These are phyloP conservation scores for Drosophila novamexicana DNA, from an alignment of 1,140 invertebrate genomes.

Conservation along the genomic window DNA sequence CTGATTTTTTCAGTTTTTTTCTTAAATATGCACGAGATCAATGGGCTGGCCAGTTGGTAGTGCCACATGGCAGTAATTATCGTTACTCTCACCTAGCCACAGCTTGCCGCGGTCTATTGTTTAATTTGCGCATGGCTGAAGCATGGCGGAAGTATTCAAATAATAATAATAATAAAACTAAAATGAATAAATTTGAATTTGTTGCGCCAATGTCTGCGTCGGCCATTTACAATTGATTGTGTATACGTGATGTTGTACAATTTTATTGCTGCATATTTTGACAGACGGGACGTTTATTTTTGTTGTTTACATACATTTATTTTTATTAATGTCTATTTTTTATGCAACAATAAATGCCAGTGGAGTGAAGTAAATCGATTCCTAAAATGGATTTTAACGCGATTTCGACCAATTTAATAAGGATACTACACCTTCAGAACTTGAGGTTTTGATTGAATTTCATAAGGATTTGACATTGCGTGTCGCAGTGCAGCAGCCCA, in stretches of 20 bases:
- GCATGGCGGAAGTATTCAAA: slow-evolving; percentile 42
- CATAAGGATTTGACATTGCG: background rate
- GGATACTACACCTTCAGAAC: too few relatives aligned
- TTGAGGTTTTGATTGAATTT: too few relatives aligned
- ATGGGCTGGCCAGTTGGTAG: background rate
- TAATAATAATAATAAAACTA: slow-evolving; percentile 61
- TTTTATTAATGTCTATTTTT: slow-evolving; percentile 28
- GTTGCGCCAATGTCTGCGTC: slow-evolving; percentile 36
- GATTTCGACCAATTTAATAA: background rate
- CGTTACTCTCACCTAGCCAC: slow-evolving; percentile 19
- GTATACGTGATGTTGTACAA: slow-evolving; percentile 37
- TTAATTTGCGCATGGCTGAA: slow-evolving; percentile 52
- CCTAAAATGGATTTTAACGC: background rate
- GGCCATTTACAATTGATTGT: slow-evolving; percentile 38
- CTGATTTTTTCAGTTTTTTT: too few relatives aligned
- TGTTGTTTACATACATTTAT: background rate
- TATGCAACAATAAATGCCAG: slow-evolving; percentile 7
- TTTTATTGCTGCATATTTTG: slow-evolving; percentile 6
- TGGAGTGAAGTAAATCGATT: background rate
- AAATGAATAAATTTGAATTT: slow-evolving; percentile 37
- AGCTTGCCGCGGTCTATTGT: slow-evolving; percentile 56
- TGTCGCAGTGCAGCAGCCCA: too few relatives aligned
- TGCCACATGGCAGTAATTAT: slow-evolving; percentile 46
- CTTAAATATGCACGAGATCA: background rate
- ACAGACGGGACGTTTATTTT: slow-evolving; percentile 1